These are phyloP conservation scores for Hirundo rustica DNA, from an alignment of 2,797 vertebrate genomes.

Conservation along the genomic window DNA sequence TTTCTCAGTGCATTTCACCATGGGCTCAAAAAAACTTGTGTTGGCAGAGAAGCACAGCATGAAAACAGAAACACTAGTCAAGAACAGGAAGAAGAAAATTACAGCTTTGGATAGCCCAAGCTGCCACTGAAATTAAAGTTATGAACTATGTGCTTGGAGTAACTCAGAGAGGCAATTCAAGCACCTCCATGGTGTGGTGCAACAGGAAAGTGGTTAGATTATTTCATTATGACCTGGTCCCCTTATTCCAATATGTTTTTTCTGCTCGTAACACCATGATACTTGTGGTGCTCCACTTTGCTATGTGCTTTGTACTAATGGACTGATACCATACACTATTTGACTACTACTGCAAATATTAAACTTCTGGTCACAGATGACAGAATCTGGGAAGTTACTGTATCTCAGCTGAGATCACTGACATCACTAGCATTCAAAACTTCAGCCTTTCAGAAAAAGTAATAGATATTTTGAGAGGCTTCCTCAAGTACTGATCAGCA, in stretches of 20 bases:
- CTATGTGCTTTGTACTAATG: background rate
- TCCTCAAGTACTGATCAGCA: background rate
- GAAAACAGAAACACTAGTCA: background rate
- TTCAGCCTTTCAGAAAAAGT: background rate
- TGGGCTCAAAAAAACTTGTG: background rate
- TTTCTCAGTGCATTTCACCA: background rate
- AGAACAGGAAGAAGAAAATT: background rate
- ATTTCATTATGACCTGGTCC: background rate
- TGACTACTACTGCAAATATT: background rate
- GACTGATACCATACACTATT: background rate
- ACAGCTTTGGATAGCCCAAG: background rate
- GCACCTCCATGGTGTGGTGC: background rate
- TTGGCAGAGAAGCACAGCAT: background rate
- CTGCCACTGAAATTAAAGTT: background rate
- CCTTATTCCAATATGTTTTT: background rate
- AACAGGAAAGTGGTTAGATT: background rate
- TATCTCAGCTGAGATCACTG: background rate
- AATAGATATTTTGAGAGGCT: background rate
- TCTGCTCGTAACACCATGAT: background rate
- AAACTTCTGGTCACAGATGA: background rate
- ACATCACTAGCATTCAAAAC: background rate
- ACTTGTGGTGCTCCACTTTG: background rate
- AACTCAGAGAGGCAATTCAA: background rate
- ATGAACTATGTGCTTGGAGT: background rate
- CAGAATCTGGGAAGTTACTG: background rate